phyloP scores from a whole-genome alignment of 2,797 vertebrate species.

The Lepilemur ruficaudatus region DNA sequence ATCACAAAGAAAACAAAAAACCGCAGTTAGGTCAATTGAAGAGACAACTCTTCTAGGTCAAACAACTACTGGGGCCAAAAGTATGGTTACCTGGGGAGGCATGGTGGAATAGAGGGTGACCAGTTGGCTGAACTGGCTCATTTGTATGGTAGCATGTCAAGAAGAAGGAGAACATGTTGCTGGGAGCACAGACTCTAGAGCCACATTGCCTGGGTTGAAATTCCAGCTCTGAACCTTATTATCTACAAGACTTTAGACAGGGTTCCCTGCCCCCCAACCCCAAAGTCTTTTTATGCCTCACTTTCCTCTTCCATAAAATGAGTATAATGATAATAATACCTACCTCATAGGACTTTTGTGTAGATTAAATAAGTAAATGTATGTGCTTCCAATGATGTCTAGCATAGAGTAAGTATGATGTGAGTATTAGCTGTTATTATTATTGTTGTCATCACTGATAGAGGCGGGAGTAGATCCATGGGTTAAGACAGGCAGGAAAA shows the following conservation, averaged over 20 bases:
- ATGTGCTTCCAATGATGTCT: not conserved
- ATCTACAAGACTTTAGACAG: not conserved
- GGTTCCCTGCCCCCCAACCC: too few relatives aligned
- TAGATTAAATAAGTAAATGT: slow-evolving; percentile 5
- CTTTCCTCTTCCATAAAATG: not conserved
- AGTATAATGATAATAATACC: not conserved
- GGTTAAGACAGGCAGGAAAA: not conserved
- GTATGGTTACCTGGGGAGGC: not conserved
- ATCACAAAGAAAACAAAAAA: not conserved
- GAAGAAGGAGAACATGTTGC: not conserved
- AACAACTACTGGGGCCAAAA: not conserved
- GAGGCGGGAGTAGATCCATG: not conserved
- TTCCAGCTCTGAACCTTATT: not conserved
- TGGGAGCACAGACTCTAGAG: not conserved
- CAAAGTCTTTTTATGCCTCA: not conserved
- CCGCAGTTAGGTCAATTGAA: not conserved
- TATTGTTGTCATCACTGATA: not conserved
- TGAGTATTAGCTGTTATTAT: not conserved
- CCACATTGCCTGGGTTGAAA: not conserved
- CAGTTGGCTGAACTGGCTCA: not conserved
- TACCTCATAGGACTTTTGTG: not conserved
- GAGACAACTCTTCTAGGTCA: not conserved
- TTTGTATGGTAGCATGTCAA: not conserved
- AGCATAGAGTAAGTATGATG: not conserved
- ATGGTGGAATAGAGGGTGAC: not conserved